Evolutionary conservation across 1,140 invertebrate genomes (phyloP).

Genomic region (Andrena cerasifolii): DNA sequence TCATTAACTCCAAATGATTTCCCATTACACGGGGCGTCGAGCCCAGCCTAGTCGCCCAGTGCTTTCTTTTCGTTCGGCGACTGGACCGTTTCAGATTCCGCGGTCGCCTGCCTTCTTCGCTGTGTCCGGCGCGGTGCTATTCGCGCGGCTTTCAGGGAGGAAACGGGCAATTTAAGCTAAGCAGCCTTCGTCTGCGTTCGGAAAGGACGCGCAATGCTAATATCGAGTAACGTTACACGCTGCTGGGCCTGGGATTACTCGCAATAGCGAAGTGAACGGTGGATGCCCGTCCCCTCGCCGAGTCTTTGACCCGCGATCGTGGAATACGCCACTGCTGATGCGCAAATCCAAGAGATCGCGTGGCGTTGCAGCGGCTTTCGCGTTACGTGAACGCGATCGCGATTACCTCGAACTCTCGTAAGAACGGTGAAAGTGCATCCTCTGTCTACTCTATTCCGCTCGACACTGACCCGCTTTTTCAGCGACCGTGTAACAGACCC

Average conservation of each 20-base stretch:
- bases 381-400: constrained; percentile 34
- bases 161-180: too few species aligned
- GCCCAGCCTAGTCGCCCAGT: not conserved
- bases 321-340: too few species aligned
- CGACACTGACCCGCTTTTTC: constrained; percentile 58
- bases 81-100: too few species aligned
- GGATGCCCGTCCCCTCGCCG: too few species aligned
- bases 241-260: too few species aligned
- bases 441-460: constrained; percentile 15
- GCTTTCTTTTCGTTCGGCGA: constrained; percentile 1
- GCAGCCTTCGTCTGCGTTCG: too few species aligned
- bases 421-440: constrained; percentile 55
- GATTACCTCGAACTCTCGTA: constrained; percentile 38
- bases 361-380: constrained; percentile 28
- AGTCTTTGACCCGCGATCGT: not conserved
- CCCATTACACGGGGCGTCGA: constrained; percentile 35
- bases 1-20: constrained; percentile 54
- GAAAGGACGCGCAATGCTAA: too few species aligned
- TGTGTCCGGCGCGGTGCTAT: too few species aligned
- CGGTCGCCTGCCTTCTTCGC: too few species aligned
- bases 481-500: constrained; percentile 48
- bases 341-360: not conserved
- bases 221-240: too few species aligned
- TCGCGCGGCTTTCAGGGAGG: too few species aligned
- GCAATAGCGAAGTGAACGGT: too few species aligned